Base-by-base conservation (phyloP, 1,140 invertebrate genomes). In the Rhyzopertha dominica region DNA sequence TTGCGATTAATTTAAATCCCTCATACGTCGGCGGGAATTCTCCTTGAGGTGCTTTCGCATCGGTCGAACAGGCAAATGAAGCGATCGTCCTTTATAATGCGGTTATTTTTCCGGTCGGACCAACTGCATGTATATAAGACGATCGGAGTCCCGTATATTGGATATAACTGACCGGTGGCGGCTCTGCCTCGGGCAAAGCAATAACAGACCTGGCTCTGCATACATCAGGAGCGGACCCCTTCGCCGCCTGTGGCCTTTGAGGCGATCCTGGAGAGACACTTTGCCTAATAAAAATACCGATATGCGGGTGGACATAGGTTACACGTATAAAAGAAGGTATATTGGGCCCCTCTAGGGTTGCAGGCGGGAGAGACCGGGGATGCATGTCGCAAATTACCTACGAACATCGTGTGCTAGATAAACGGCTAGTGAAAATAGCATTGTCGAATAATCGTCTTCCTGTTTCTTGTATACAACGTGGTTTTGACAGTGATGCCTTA, bases 211-310 rank as follows among this genome's bases (percentile, higher is more conserved):
- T 44, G 38, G 26, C 49, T 53, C 48, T 56, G 54, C 51, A 59
- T 56, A 58, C 50, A 58, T 58, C 51, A 51, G 29, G 18, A 30
- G 41, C 13, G 46, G 53, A 51, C 48, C 48, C 47, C 28, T 13
- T 18, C 14, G 31, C 36, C 26, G 58, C 58, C 58, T 45, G 49
- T 42, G 59, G 59, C 57, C 51, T 57, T 57, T 49, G 47, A 57
- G 48, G 54, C 56, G 58, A 51, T 44, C 53, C 42, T 45, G 38
- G 29, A 23, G 49, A 54, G 54, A 56, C 59, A 57, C 54, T 57
- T 49, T 49, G 51, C 49, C 54, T 59, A 61, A 61, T 61, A 61
- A 61, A 61, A 61, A 61, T 61, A 61, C 59, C 51, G 56, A 60
- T 60, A 58, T 60, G 58, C 40, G 47, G 47, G 35, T 45, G 55